Conservation (phyloP, 2,797 vertebrate species). For the Pogoniulus pusillus region DNA sequence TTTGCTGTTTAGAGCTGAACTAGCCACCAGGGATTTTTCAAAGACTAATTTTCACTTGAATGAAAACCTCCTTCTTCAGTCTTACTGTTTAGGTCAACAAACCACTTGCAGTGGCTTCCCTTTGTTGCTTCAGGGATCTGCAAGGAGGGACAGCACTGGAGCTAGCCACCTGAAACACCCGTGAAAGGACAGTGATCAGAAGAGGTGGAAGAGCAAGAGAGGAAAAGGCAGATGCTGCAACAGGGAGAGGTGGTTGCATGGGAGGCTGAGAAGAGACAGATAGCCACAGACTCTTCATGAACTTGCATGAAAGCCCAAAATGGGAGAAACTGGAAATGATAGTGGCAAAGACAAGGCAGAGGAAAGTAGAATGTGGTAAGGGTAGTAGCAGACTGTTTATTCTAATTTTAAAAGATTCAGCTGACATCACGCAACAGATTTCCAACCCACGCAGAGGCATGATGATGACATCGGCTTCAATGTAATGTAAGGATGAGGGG, state of each 20-base stretch:
- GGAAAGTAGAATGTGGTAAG: not conserved
- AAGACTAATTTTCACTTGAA: not conserved
- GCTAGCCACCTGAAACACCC: not conserved
- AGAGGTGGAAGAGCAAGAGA: not conserved
- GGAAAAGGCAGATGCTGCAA: not conserved
- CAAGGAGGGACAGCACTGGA: not conserved
- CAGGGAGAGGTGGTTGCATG: not conserved
- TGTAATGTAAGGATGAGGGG: not conserved
- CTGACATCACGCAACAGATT: not conserved
- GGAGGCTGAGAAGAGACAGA: not conserved
- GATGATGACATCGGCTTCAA: not conserved
- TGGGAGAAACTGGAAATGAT: not conserved
- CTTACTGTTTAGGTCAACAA: not conserved
- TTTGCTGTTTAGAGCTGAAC: not conserved
- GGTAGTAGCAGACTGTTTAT: not conserved
- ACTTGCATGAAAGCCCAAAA: not conserved
- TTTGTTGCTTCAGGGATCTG: not conserved
- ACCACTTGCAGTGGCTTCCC: not conserved
- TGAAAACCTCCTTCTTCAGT: not conserved
- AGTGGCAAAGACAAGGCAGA: accelerated
- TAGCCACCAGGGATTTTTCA: not conserved
- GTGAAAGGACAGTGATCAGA: not conserved
- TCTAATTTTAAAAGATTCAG: not conserved
- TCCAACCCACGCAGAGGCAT: not conserved
- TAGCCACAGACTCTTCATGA: not conserved